Conservation (phyloP, 2,888 invertebrate genomes). For the Heliconius charithonia region DNA sequence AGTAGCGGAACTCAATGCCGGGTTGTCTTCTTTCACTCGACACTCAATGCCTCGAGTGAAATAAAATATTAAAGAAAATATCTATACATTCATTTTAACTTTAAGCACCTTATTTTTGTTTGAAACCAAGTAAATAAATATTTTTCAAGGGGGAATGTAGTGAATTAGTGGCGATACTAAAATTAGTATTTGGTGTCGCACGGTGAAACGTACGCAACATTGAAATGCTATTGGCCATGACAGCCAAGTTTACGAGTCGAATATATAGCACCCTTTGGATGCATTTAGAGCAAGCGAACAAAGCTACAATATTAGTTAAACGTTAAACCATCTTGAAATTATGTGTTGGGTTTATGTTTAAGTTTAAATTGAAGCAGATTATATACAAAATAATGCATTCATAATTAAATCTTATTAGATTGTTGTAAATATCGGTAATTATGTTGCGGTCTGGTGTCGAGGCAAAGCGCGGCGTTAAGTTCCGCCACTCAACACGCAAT, state of each 20-base stretch:
- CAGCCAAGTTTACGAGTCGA: conserved; percentile 62
- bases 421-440: no score
- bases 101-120: not conserved
- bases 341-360: not conserved
- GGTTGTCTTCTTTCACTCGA: no score
- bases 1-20: no score
- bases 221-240: conserved; percentile 80
- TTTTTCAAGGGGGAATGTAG: conserved; percentile 4
- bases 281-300: conserved; percentile 10
- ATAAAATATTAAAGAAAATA: not conserved
- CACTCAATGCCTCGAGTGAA: no score
- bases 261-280: conserved; percentile 29
- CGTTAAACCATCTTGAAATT: not conserved
- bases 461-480: no score
- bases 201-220: conserved; percentile 79
- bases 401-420: no score
- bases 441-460: no score
- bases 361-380: not conserved
- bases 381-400: not conserved
- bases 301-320: conserved; percentile 9
- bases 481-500: no score
- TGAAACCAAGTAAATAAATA: conserved; percentile 10
- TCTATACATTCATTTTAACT: not conserved
- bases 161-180: conserved; percentile 34
- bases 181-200: conserved; percentile 65